A percentile compares a stretch with the other conserved stretches of the same genome.
phyloP scores from a whole-genome alignment of 2,888 invertebrate species.

The Drosophila eohydei region DNA sequence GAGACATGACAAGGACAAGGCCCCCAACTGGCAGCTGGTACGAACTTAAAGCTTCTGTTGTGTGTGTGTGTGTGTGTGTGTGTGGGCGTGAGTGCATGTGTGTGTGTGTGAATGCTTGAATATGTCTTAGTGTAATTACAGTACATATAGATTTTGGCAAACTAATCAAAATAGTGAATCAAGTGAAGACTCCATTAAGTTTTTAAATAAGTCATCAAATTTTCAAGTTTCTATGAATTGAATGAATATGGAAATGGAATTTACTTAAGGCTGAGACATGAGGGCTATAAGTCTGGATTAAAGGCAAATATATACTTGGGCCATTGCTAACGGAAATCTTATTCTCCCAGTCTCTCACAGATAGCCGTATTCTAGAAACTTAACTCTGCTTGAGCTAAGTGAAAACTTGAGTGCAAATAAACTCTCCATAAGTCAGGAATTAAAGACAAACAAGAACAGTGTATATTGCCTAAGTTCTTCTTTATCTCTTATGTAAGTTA shows the following conservation, averaged over 20 bases:
- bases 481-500: too few relatives aligned
- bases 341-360: too few relatives aligned
- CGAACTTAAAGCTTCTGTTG: slow-evolving; percentile 18
- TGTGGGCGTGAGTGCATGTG: not conserved
- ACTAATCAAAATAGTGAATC: not conserved
- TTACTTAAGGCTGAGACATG: not conserved
- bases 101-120: slow-evolving; percentile 21
- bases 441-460: too few relatives aligned
- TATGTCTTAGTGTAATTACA: slow-evolving; percentile 47
- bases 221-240: not conserved
- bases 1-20: slow-evolving; percentile 73
- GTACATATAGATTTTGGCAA: not conserved
- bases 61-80: slow-evolving; percentile 5
- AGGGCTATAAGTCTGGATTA: not conserved
- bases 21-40: slow-evolving; percentile 30
- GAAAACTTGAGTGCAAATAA: too few relatives aligned
- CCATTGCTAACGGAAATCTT: not conserved
- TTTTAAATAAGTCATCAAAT: not conserved
- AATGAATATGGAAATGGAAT: not conserved
- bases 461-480: too few relatives aligned
- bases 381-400: too few relatives aligned
- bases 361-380: too few relatives aligned
- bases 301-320: not conserved
- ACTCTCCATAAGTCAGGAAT: too few relatives aligned
- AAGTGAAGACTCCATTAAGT: not conserved